Percentiles rank a stretch among this genome's conserved stretches.
These are phyloP conservation scores for Ochotona curzoniae DNA, from an alignment of 2,113 vertebrate genomes.

Conservation along the genomic window DNA sequence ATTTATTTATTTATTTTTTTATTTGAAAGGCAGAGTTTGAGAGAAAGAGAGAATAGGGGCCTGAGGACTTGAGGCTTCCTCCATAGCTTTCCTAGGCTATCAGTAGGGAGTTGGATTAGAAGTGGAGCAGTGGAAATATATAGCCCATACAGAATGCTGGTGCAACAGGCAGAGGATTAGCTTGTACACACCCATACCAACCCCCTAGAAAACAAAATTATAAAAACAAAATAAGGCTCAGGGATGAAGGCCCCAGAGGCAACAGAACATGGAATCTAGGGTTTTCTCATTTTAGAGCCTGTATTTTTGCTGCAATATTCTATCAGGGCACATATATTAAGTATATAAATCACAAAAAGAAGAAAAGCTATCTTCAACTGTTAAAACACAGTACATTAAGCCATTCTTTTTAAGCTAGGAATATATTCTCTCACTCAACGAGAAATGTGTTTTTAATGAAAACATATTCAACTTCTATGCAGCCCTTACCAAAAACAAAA, in stretches of 20 bases:
- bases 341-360: neutral
- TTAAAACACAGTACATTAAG: neutral
- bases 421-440: neutral
- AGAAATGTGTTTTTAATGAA: slow-evolving; percentile 2
- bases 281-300: neutral
- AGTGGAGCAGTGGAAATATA: too few species aligned
- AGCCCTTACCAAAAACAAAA: slow-evolving; percentile 20
- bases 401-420: neutral
- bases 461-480: neutral
- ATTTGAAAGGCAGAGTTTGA: too few species aligned
- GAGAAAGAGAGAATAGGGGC: too few species aligned
- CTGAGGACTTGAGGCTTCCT: too few species aligned
- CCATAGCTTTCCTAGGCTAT: too few species aligned
- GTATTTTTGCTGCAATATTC: neutral
- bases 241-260: neutral
- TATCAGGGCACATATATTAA: neutral
- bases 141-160: too few species aligned
- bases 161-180: too few species aligned
- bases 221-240: neutral
- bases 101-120: too few species aligned
- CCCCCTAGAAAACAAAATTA: neutral
- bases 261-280: neutral
- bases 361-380: neutral
- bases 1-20: too few species aligned
- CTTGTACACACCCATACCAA: too few species aligned